A percentile compares a stretch with the other conserved stretches of the same genome.
These are phyloP conservation scores for Lottia scabra DNA, from an alignment of 2,888 invertebrate species.

Conservation along the genomic window DNA sequence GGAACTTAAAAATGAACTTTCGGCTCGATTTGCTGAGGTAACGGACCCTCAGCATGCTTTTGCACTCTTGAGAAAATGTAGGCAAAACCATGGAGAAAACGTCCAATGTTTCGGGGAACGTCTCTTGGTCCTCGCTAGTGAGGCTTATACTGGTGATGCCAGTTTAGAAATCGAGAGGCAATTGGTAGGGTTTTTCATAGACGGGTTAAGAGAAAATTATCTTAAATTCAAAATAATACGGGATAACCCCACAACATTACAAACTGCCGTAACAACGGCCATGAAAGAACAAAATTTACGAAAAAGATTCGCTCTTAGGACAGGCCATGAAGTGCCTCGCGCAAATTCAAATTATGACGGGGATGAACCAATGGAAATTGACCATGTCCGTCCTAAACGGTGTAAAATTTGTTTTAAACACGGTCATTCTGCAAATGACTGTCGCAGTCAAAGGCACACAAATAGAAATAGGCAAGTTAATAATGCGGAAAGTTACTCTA, in stretches of 20 bases:
- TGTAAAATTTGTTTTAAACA: background rate
- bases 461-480: background rate
- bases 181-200: slow-evolving; percentile 9
- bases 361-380: background rate
- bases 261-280: background rate
- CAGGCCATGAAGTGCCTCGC: background rate
- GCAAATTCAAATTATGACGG: background rate
- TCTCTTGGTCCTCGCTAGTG: background rate
- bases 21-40: background rate
- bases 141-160: background rate
- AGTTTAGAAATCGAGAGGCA: slow-evolving; percentile 1
- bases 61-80: background rate
- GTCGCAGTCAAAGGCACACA: background rate
- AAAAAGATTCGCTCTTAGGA: background rate
- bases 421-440: background rate
- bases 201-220: slow-evolving; percentile 1
- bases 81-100: background rate
- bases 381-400: background rate
- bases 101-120: background rate
- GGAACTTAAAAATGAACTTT: background rate
- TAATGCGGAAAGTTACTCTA: background rate
- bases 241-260: background rate
- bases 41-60: background rate
- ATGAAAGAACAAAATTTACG: slow-evolving; percentile 8
- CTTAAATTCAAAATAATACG: slow-evolving; percentile 9